A percentile compares a stretch with the other conserved stretches of the same genome.
These are phyloP conservation scores for Psophia crepitans DNA, from an alignment of 2,113 vertebrate genomes.

Conservation along the genomic window DNA sequence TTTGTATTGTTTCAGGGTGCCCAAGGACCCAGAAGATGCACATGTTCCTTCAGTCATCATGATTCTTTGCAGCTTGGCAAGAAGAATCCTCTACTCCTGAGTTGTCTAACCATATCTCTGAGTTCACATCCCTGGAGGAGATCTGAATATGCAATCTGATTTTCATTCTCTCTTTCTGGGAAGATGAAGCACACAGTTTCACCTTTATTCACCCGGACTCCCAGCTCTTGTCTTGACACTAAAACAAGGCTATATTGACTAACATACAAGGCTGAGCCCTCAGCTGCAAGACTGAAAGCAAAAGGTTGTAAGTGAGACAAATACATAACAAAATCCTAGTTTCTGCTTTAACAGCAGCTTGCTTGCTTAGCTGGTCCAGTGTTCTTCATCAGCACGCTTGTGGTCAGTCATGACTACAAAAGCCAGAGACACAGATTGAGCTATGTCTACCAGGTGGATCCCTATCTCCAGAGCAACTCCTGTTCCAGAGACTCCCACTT, in stretches of 20 bases:
- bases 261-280: not conserved
- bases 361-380: not conserved
- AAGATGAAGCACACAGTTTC: not conserved
- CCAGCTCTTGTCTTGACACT: not conserved
- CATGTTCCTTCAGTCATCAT: rapidly evolving
- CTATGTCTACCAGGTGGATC: not conserved
- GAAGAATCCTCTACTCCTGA: not conserved
- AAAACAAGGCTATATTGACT: not conserved
- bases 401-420: not conserved
- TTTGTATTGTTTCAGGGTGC: not conserved
- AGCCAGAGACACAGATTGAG: not conserved
- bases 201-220: not conserved
- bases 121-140: not conserved
- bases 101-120: not conserved
- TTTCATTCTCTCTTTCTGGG: not conserved
- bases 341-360: not conserved
- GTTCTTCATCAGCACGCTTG: rapidly evolving
- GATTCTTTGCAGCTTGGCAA: not conserved
- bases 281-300: not conserved
- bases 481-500: not conserved
- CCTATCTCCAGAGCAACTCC: not conserved
- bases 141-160: not conserved
- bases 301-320: not conserved
- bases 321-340: not conserved
- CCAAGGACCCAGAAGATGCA: not conserved